A percentile compares a stretch with the other conserved stretches of the same genome.
Evolutionary conservation across 1,140 invertebrate species (phyloP).

Genomic region (Contarinia nasturtii): DNA sequence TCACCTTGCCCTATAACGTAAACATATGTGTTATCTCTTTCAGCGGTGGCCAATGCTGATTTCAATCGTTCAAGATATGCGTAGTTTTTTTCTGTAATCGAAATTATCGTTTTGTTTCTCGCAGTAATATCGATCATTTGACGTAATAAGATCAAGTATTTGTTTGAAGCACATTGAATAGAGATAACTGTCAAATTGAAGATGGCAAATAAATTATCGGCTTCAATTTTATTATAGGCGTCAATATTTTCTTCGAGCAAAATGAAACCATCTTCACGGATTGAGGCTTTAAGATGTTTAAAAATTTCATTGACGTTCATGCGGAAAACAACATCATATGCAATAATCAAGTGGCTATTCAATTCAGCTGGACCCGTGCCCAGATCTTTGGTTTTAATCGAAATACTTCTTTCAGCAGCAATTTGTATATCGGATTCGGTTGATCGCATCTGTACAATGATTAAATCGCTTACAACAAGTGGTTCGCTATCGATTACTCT

Average conservation of each 20-base stretch:
- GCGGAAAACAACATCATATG: neutral
- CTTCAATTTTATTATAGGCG: neutral
- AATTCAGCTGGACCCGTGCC: neutral
- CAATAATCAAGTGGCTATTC: neutral
- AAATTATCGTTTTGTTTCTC: neutral
- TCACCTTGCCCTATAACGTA: constrained; percentile 17
- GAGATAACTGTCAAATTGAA: neutral
- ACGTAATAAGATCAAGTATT: neutral
- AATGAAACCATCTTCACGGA: neutral
- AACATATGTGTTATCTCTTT: neutral
- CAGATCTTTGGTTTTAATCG: neutral
- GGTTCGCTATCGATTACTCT: neutral
- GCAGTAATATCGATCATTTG: neutral
- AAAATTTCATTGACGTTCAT: neutral
- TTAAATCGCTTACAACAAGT: neutral
- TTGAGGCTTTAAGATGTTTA: neutral
- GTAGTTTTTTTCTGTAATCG: neutral
- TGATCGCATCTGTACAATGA: constrained; percentile 30
- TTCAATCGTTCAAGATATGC: neutral
- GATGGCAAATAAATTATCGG: neutral
- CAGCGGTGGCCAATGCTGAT: neutral
- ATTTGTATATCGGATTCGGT: constrained; percentile 21
- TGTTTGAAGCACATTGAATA: neutral
- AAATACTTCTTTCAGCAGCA: constrained; percentile 8
- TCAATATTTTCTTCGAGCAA: neutral